Conservation (phyloP, 2,888 invertebrate species). For the Liodrosophila aerea region DNA sequence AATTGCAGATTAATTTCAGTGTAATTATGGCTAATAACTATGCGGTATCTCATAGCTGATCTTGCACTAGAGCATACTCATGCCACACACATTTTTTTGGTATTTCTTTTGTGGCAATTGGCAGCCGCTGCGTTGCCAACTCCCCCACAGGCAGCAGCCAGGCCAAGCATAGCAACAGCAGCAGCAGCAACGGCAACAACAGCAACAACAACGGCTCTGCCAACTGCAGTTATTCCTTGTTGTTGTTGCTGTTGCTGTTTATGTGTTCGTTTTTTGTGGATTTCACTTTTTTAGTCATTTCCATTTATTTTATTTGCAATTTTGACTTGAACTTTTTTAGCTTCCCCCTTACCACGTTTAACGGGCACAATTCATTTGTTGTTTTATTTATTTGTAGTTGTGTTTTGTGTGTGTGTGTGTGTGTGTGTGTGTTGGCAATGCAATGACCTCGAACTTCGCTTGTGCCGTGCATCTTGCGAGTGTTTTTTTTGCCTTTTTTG, state of each 20-base stretch:
- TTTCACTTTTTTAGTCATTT: conserved; percentile 64
- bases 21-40: not conserved
- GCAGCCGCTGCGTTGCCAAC: conserved; percentile 43
- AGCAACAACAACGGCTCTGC: conserved; percentile 31
- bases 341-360: not conserved
- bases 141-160: conserved; percentile 43
- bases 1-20: too few species aligned
- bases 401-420: conserved; percentile 10
- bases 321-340: conserved; percentile 61
- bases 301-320: conserved; percentile 63
- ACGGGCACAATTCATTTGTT: conserved; percentile 39
- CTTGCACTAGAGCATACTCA: too few species aligned
- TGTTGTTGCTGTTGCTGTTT: conserved; percentile 21
- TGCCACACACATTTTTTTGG: conserved; percentile 21
- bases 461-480: conserved; percentile 64
- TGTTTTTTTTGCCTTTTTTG: conserved; percentile 42
- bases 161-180: conserved; percentile 14
- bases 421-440: conserved; percentile 49
- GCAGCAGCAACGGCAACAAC: conserved; percentile 14
- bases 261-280: conserved; percentile 54
- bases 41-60: conserved; percentile 12
- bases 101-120: conserved; percentile 46
- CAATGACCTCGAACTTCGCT: conserved; percentile 79
- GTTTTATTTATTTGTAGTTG: conserved; percentile 48
- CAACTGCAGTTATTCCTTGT: conserved; percentile 39